phyloP scores from a whole-genome alignment of 1,140 invertebrate species.

The Scylla paramamosain region DNA sequence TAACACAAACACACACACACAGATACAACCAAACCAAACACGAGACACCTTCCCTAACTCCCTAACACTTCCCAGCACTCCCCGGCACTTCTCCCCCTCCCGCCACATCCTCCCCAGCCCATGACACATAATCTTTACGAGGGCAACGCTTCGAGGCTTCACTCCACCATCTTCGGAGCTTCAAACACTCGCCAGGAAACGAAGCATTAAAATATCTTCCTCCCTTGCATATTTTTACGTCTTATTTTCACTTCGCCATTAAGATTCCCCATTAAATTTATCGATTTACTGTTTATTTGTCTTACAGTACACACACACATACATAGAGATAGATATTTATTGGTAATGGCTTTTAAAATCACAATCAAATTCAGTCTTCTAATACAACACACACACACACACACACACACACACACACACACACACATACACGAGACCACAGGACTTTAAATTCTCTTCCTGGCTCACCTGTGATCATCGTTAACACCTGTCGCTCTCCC shows the following conservation, averaged over 20 bases:
- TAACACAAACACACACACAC: too few species aligned
- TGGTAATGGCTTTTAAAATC: neutral
- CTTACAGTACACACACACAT: neutral
- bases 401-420: slow-evolving; percentile 33
- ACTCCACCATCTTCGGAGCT: neutral
- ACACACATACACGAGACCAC: neutral
- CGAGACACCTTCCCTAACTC: too few species aligned
- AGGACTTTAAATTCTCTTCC: neutral
- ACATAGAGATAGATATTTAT: neutral
- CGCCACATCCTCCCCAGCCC: too few species aligned
- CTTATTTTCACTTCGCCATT: neutral
- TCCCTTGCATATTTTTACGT: neutral
- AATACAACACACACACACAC: slow-evolving; percentile 31
- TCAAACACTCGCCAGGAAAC: too few species aligned
- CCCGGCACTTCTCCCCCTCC: too few species aligned
- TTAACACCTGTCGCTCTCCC: neutral
- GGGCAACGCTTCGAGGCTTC: too few species aligned
- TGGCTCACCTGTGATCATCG: neutral
- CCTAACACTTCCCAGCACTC: too few species aligned
- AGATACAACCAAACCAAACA: neutral
- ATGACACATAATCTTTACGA: too few species aligned
- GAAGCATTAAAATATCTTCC: neutral
- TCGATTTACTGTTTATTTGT: neutral
- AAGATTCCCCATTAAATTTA: neutral
- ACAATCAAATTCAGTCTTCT: neutral